Base-by-base conservation (phyloP, 2,797 vertebrate genomes). In the Eulemur coronatus region DNA sequence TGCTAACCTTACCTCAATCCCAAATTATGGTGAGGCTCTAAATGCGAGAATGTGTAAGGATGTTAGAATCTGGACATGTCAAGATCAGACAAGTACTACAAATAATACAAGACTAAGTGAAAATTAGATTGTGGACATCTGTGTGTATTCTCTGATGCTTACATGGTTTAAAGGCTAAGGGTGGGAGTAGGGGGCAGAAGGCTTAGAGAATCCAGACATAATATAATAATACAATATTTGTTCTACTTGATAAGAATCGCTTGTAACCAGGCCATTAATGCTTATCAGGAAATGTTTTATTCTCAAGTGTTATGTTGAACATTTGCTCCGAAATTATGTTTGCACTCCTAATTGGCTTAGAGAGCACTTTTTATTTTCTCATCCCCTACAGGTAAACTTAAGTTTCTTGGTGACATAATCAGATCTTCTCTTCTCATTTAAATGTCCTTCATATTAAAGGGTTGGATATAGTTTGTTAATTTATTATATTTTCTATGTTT, bases 271-370 rank as follows among this genome's bases (percentile, higher is more conserved):
- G 26, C 9, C 50, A 35, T 63, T 95, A 79, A 50, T 35, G 43
- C 73, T 92, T 92, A 78, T 78, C 59, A 95, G 59, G 43, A 81
- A 79, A 30, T 28, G 35, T 65, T 90, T 93, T 72, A 81, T 76
- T 84, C 57, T 92, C 72, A 89, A 89, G 67, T 50, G 46, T 69
- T 92, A 26, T 50, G 7, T 80, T 28, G 41, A 88, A 1, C 57
- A 82, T 92, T 80, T 92, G 30, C 26, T 24, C 80, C 57, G 78
- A 96, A 90, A 80, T 96, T 89, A 73, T 96, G 61, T 86, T 80
- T 76, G 52, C 8, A 65, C 26, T 41, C 30, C 50, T 92, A 84
- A 72, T 67, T 87, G 41, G 24, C 61, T 84, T 63, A 33, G 52
- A 82, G 75, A 92, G 46, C 10, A 59, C 35, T 81, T 65, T 76